Evolutionary conservation across 2,113 vertebrate genomes (phyloP), one percentile per base, ranked within the genome.

Genomic region (Paedocypris sp.): DNA sequence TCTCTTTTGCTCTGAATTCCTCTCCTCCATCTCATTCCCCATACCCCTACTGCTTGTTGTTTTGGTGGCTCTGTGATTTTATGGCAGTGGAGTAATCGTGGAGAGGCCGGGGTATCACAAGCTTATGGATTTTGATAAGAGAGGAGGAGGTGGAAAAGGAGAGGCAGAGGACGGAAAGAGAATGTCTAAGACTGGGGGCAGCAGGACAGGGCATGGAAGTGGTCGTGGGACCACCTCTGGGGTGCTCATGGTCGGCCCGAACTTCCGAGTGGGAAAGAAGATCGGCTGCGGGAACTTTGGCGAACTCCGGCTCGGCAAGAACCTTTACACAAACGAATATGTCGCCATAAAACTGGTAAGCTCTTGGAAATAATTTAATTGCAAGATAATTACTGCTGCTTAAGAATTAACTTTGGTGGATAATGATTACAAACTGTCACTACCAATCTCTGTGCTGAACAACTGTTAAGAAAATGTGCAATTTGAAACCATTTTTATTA

Each of bases 341-440:
- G 93, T 96, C 77, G 93, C 93, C 62, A 97, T 97, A 73, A 97
- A 97, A 84, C 80, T 95, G 91, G 92, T 95, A 80, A 90, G 86
- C 25, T 35, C 19, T 3, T 6, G 26, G 13, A 31, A 11, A 19
- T 1, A 7, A 15, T 7, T 36, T 11, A 15, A 11, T 42, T 4
- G 4, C n/a, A n/a, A n/a, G n/a, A n/a, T n/a, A n/a, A n/a, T n/a
- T n/a, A n/a, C n/a, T n/a, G n/a, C n/a, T n/a, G n/a, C n/a, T n/a
- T n/a, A n/a, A n/a, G n/a, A n/a, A n/a, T n/a, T n/a, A n/a, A n/a
- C n/a, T n/a, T n/a, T n/a, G n/a, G n/a, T n/a, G n/a, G n/a, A n/a
- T n/a, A n/a, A n/a, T n/a, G n/a, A n/a, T n/a, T n/a, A n/a, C n/a
- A n/a, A n/a, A n/a, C n/a, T n/a, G n/a, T n/a, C n/a, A n/a, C n/a